Percentiles rank a stretch among this genome's conserved stretches.
phyloP scores from a whole-genome alignment of 2,113 vertebrate genomes.

The Brachyistius frenatus region DNA sequence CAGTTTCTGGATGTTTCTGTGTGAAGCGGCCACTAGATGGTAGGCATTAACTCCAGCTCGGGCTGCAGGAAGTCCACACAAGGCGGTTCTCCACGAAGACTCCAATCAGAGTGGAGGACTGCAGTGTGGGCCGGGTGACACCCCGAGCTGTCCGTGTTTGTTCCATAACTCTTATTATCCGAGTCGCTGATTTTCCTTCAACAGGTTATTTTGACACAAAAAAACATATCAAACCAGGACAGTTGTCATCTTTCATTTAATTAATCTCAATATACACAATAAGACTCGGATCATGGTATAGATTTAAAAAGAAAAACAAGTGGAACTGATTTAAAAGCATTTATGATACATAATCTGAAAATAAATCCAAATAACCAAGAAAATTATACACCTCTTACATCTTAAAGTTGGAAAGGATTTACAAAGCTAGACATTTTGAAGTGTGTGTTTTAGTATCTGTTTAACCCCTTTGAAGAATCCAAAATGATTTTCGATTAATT shows the following conservation, averaged over 20 bases:
- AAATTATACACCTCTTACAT: not conserved
- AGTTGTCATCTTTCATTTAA: too few species aligned
- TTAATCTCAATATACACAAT: too few species aligned
- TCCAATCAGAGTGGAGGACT: not conserved
- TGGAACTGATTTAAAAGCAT: not conserved
- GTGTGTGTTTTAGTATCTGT: not conserved
- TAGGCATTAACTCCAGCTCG: constrained; percentile 10
- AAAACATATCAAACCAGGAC: too few species aligned
- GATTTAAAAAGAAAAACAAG: too few species aligned
- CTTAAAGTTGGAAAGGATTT: not conserved
- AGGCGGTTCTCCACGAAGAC: not conserved
- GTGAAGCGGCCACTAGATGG: constrained; percentile 69
- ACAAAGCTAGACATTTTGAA: not conserved
- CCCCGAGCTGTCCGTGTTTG: not conserved
- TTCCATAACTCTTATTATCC: not conserved
- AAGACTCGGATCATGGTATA: too few species aligned
- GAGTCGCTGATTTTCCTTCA: too few species aligned
- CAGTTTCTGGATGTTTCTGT: constrained; percentile 39
- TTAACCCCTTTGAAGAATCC: too few species aligned
- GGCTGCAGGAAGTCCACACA: not conserved
- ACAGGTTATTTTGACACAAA: too few species aligned
- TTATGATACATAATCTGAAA: not conserved
- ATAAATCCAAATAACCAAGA: not conserved
- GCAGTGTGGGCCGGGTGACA: not conserved
- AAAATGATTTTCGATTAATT: too few species aligned